Conservation (phyloP, 1,140 invertebrate species). For the Drosophila melanica region DNA sequence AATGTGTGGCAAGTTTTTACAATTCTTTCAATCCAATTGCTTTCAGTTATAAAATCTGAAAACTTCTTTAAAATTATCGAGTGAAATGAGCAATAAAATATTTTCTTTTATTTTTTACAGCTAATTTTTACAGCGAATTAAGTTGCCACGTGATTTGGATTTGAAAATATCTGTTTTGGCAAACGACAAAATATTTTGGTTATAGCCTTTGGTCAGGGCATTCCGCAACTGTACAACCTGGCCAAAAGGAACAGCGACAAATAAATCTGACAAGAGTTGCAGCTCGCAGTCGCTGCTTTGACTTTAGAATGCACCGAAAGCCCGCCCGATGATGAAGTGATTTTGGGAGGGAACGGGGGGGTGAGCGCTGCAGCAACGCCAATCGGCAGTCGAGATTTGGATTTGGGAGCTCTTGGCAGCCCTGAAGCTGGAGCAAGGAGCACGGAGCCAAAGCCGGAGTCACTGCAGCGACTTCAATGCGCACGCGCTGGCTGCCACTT, state of each 20-base stretch:
- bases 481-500: conserved; percentile 80
- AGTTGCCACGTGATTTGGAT: no score
- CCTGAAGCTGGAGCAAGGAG: conserved; percentile 17
- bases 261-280: conserved; percentile 78
- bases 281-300: conserved; percentile 64
- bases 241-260: conserved; percentile 46
- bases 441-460: conserved; percentile 12
- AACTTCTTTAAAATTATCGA: no score
- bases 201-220: not conserved
- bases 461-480: conserved; percentile 63
- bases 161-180: not conserved
- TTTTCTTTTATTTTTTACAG: not conserved
- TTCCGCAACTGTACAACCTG: conserved; percentile 36
- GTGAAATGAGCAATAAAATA: not conserved
- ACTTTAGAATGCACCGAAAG: conserved; percentile 68
- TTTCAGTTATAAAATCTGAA: no score
- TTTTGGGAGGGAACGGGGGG: conserved; percentile 30
- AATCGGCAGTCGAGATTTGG: conserved; percentile 45
- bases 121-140: no score
- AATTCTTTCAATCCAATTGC: no score
- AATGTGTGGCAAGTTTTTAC: not conserved
- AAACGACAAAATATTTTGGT: not conserved
- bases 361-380: conserved; percentile 24
- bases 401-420: conserved; percentile 30
- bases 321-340: conserved; percentile 75